Conservation (phyloP, 1,140 invertebrate genomes). For the Dinothrombium tinctorium region DNA sequence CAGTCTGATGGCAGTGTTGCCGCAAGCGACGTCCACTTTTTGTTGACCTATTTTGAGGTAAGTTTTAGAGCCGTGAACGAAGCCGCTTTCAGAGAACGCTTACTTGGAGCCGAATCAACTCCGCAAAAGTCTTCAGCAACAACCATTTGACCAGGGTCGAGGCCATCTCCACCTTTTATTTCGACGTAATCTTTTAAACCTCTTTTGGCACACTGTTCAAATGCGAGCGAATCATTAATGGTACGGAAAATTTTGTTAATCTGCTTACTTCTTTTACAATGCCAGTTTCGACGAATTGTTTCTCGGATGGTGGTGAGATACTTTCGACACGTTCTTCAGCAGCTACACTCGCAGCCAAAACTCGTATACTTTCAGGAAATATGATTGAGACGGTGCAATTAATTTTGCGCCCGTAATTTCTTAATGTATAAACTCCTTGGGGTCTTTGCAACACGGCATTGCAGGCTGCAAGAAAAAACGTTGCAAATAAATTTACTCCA, state of each 20-base stretch:
- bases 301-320: too few relatives aligned
- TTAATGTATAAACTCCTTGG: conserved; percentile 45
- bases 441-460: conserved; percentile 47
- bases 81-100: conserved; percentile 12
- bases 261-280: conserved; percentile 32
- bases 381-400: conserved; percentile 58
- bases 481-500: too few relatives aligned
- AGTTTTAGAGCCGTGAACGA: not conserved
- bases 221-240: conserved; percentile 1
- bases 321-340: too few relatives aligned
- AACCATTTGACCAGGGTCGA: conserved; percentile 41
- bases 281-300: too few relatives aligned
- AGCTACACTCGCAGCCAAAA: conserved; percentile 37
- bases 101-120: conserved; percentile 38
- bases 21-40: conserved; percentile 36
- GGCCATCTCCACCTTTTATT: conserved; percentile 42
- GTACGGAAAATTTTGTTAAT: not conserved
- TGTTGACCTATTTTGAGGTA: conserved; percentile 16
- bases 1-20: conserved; percentile 46
- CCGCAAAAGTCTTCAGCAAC: conserved; percentile 45
- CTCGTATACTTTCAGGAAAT: conserved; percentile 40
- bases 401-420: conserved; percentile 45
- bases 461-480: conserved; percentile 33
- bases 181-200: conserved; percentile 45
- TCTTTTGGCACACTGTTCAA: conserved; percentile 37